Base-by-base conservation (phyloP, 1,140 invertebrate genomes). In the Trachymyrmex septentrionalis region DNA sequence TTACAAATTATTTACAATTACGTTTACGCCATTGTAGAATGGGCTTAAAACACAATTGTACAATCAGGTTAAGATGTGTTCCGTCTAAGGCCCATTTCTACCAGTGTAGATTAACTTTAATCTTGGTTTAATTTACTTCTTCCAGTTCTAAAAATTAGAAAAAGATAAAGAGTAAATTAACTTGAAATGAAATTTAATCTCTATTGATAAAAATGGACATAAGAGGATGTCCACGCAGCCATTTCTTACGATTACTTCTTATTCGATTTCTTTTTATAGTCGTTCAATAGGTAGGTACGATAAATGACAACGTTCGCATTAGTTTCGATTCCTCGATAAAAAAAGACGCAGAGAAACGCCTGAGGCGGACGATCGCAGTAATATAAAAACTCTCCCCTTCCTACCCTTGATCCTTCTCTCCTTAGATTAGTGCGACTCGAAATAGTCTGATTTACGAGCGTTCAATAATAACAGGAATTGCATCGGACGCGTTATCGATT, bases 181-280 rank as follows among this genome's bases (percentile, higher is more conserved):
- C 9, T 7, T 3, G 38, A 44, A 44, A 44, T 10, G 9, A 44
- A 44, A 44, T 44, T 44, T 44, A 44, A 44, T 44, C 9, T 44
- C 10, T 44, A 10, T 44, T 44, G 38, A 44, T 44, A 44, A 10
- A 44, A 44, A 44, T 44, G 38, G 38, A 12, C 38, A 44, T 44
- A 44, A 44, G 38, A 44, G 38, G 57, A 61, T 69, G 69, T 80
- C n/a, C 48, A 66, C 48, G 12, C 48, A 38, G 55, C 27, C 44
- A 80, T 80, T 67, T 67, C 48, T 66, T 50, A 61, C 19, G 24
- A 44, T 30, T n/a, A n/a, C n/a, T 72, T 73, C 55, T 73, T 59
- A 34, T 30, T 30, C 78, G 24, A 59, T 27, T 50, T 16, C 50
- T 73, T 82, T 82, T 82, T 73, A 27, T n/a, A 61, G 34, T 5